phyloP scores from a whole-genome alignment of 1,140 invertebrate species.

The Calephelis virginiensis region DNA sequence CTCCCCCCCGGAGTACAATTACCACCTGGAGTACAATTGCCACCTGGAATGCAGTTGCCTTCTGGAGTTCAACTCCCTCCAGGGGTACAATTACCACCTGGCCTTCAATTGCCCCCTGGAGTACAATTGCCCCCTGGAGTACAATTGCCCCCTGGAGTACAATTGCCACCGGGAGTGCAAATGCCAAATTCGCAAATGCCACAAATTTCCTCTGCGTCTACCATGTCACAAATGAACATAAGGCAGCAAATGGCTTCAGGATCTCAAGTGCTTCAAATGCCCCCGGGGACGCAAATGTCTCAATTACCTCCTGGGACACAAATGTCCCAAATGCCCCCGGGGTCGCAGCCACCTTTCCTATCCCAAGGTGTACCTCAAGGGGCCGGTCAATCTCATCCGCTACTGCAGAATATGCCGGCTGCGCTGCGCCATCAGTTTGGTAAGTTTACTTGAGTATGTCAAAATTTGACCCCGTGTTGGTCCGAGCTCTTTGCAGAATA shows the following conservation, averaged over 20 bases:
- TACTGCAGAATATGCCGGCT: background rate
- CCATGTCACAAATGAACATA: background rate
- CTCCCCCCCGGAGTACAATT: background rate
- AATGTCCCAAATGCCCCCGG: background rate
- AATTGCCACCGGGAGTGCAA: background rate
- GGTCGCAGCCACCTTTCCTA: conserved; percentile 4
- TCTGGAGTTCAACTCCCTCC: background rate
- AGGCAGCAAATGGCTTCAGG: background rate
- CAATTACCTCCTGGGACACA: too few species aligned
- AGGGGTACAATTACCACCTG: background rate
- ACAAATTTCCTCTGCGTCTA: background rate
- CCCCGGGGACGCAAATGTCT: background rate
- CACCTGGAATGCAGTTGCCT: background rate
- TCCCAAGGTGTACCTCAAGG: conserved; percentile 5
- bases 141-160: background rate
- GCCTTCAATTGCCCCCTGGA: background rate
- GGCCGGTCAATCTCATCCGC: conserved; percentile 1
- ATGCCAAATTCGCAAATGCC: background rate
- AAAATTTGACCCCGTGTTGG: too few species aligned
- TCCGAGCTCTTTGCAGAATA: too few species aligned
- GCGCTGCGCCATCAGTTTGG: conserved; percentile 8
- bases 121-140: conserved; percentile 1
- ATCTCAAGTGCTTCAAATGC: background rate
- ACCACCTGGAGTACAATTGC: background rate
- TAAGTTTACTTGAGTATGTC: background rate